Base-by-base conservation (phyloP, 2,888 invertebrate species). In the Leptura quadrifasciata region DNA sequence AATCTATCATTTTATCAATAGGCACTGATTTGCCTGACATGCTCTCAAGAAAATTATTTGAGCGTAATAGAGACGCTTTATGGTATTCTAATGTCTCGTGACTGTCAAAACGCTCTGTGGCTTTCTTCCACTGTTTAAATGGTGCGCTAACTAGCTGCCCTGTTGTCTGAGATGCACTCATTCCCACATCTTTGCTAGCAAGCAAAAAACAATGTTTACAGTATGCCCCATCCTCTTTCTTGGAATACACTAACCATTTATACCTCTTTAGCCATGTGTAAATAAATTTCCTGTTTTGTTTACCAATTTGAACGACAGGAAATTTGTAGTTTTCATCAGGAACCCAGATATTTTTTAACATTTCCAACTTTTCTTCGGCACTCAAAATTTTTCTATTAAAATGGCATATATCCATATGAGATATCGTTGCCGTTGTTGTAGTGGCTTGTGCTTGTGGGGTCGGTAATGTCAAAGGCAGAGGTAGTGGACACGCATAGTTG, bases 211-310 rank as follows among this genome's bases (percentile, higher is more conserved):
- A 67, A 27, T 52, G 47, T 67, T 67, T 54, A 54, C 54, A 67
- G 54, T 67, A 54, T n/a, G 54, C 67, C 15, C 67, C 67, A 67
- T 67, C 67, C 20, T 54, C 67, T 24, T 35, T 52, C 47, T 54
- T 21, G 12, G 67, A 67, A 67, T 67, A 67, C 47, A 54, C 54
- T 47, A 52, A 54, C 67, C 67, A 67, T 20, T 20, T 54, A 10
- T 9, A 67, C 12, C 15, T 67, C 24, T 67, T 54, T 20, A 67
- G 20, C 67, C 67, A 67, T 12, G 15, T 21, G 15, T 54, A 12
- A 12, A 31, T 35, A 47, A 65, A 65, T 52, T n/a, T n/a, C n/a
- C n/a, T n/a, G n/a, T n/a, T n/a, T n/a, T n/a, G n/a, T n/a, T n/a
- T n/a, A n/a, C n/a, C n/a, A n/a, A n/a, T n/a, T n/a, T n/a, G n/a